Base-by-base conservation (phyloP, 2,797 vertebrate genomes). In the Acanthopagrus latus region DNA sequence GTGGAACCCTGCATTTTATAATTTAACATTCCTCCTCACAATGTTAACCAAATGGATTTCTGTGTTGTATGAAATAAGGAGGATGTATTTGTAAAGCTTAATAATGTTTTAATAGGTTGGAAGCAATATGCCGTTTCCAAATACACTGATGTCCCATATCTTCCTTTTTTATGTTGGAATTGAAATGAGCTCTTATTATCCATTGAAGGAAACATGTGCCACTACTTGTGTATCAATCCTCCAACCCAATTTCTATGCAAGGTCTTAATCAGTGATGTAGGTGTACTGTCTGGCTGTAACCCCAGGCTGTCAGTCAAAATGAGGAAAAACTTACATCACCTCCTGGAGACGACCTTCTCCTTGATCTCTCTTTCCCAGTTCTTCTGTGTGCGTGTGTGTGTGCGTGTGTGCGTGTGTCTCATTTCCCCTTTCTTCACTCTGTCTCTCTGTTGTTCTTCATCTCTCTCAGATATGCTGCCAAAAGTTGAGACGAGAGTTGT, bases 401-500 rank as follows among this genome's bases (percentile, higher is more conserved):
- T 54, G n/a, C 60, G 7, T 27, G 17, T 20, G 41, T 46, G 9
- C 55, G 23, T 54, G 51, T 52, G 21, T 54, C 4, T 33, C 17
- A 0, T 18, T 20, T 43, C 3, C 3, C n/a, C 13, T 17, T 51
- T 65, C n/a, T 47, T 77, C 51, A 78, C 57, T 47, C 23, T 71
- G 18, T 47, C 18, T 48, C 3, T 76, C 52, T 75, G 43, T 83
- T 59, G 18, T 64, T 78, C 16, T 76, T 48, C 29, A 50, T 83
- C 23, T 75, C 10, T 73, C 33, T 56, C 92, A 98, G 97, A 97
- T 90, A 95, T 96, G 88, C 94, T 98, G 91, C 97, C 96, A 76
- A 96, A 95, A 83, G 94, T 99, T 93, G 96, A 97, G 95, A 97
- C 97, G 8, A 94, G 97, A 84, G 93, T 99, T 54, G 93, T 98